A percentile compares a stretch with the other conserved stretches of the same genome.
These are phyloP conservation scores for Colletes latitarsis DNA, from an alignment of 1,140 invertebrate species.

Conservation along the genomic window DNA sequence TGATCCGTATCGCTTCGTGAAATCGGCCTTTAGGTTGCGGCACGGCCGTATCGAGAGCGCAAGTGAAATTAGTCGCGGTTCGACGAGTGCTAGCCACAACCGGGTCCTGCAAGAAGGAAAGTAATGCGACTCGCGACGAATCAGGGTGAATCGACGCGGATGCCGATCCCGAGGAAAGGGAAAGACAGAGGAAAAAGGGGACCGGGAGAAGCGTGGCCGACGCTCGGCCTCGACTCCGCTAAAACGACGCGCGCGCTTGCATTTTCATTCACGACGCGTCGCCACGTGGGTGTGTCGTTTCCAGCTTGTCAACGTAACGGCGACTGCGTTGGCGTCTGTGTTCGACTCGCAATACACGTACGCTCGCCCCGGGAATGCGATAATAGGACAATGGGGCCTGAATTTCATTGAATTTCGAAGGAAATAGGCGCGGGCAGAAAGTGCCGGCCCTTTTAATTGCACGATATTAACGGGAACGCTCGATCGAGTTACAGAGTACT, in stretches of 20 bases:
- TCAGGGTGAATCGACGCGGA: slow-evolving; percentile 52
- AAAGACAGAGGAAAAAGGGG: neutral
- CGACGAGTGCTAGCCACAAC: slow-evolving; percentile 40
- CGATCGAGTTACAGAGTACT: too few relatives aligned
- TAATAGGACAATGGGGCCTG: slow-evolving; percentile 32
- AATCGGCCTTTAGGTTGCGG: slow-evolving; percentile 54
- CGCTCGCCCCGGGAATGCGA: slow-evolving; percentile 51
- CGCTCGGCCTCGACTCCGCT: neutral
- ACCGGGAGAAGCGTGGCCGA: neutral
- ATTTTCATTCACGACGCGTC: slow-evolving; percentile 71
- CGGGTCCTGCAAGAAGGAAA: slow-evolving; percentile 55
- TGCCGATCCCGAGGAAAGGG: slow-evolving; percentile 33
- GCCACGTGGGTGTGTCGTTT: slow-evolving; percentile 63
- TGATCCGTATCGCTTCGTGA: slow-evolving; percentile 36
- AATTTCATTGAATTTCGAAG: slow-evolving; percentile 23
- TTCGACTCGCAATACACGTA: slow-evolving; percentile 37
- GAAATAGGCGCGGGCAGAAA: neutral
- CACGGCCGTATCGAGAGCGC: slow-evolving; percentile 56
- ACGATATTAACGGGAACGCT: neutral
- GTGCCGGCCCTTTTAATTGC: slow-evolving; percentile 4
- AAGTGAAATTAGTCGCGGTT: slow-evolving; percentile 71
- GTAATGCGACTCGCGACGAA: slow-evolving; percentile 55
- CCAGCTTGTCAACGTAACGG: slow-evolving; percentile 54
- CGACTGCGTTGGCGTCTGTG: slow-evolving; percentile 33
- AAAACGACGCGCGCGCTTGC: slow-evolving; percentile 21